These are phyloP conservation scores for Manis crassicaudata DNA, from an alignment of 2,797 vertebrate species.

Conservation along the genomic window DNA sequence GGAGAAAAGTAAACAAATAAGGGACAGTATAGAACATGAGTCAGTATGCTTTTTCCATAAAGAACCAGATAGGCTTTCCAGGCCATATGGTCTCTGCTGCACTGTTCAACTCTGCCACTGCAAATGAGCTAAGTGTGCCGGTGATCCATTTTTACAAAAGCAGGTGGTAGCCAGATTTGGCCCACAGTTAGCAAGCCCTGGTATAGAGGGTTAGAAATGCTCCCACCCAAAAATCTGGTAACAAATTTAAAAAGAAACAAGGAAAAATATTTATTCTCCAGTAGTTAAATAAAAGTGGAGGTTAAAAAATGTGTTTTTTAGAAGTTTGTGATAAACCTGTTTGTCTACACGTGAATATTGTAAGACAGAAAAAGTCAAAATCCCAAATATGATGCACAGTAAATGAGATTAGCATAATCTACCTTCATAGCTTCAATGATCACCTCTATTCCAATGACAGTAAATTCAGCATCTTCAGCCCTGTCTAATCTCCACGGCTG, in stretches of 20 bases:
- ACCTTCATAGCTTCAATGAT: background rate
- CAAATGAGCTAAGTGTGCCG: background rate
- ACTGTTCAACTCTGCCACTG: background rate
- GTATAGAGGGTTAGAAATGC: background rate
- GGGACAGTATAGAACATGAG: background rate
- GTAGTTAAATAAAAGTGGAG: background rate
- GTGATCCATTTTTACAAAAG: background rate
- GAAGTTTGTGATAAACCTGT: background rate
- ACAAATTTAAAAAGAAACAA: background rate
- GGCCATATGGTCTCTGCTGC: background rate
- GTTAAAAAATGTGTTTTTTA: background rate
- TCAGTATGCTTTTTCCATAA: background rate
- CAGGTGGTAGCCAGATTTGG: background rate
- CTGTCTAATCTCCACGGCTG: background rate
- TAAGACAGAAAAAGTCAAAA: background rate
- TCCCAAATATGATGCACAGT: background rate
- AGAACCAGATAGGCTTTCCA: background rate
- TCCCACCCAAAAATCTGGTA: background rate
- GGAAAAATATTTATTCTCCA: background rate
- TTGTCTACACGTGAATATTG: background rate
- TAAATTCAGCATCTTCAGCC: background rate
- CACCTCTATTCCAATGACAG: too few species aligned
- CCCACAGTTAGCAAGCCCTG: background rate
- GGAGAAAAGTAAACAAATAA: background rate
- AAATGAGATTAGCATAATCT: background rate